Percentiles rank a stretch among this genome's conserved stretches.
Conservation (phyloP, 2,113 vertebrate genomes). For the Callipepla californica region DNA sequence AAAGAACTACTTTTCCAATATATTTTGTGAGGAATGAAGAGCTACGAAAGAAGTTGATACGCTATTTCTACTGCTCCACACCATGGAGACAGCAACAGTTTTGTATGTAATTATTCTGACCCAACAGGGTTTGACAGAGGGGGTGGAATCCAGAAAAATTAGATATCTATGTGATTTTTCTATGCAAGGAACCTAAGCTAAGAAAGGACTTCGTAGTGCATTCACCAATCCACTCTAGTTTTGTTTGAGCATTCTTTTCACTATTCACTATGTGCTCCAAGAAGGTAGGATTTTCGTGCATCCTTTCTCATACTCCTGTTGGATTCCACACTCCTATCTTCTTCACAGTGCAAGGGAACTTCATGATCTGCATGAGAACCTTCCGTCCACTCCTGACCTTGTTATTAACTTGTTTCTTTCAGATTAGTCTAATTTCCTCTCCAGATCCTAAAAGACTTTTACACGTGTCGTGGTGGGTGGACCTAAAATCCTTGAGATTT, state of each 20-base stretch:
- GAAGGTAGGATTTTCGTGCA: background rate
- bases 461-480: background rate
- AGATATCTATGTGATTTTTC: fast-evolving
- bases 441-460: background rate
- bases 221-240: background rate
- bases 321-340: background rate
- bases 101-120: background rate
- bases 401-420: background rate
- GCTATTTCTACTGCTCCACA: background rate
- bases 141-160: background rate
- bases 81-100: background rate
- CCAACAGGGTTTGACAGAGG: background rate
- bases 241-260: background rate
- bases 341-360: background rate
- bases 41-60: background rate
- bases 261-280: background rate
- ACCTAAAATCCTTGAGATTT: background rate
- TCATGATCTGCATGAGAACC: background rate
- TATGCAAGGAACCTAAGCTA: background rate
- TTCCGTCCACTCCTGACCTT: background rate
- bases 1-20: background rate
- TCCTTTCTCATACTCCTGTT: background rate
- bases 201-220: background rate
- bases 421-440: background rate
- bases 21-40: background rate